phyloP scores from a whole-genome alignment of 2,797 vertebrate genomes.

The Coluber constrictor region DNA sequence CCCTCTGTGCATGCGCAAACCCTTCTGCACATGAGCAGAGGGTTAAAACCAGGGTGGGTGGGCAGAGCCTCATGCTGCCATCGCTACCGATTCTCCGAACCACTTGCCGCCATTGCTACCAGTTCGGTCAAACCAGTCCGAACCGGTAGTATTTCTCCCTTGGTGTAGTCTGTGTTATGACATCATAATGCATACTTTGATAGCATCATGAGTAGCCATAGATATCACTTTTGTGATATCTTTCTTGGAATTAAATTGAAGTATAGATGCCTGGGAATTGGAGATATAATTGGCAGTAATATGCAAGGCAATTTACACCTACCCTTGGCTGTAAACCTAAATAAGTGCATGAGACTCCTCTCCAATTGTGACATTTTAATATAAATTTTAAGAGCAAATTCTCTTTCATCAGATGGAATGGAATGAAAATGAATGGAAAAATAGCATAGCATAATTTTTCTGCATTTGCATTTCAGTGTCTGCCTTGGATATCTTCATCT shows the following conservation, averaged over 20 bases:
- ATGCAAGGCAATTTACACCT: neutral
- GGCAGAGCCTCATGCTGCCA: too few species aligned
- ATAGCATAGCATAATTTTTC: neutral
- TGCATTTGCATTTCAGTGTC: neutral
- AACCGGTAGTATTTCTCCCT: too few species aligned
- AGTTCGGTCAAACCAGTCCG: too few species aligned
- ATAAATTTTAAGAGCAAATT: neutral
- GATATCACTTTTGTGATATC: neutral
- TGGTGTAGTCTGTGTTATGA: neutral
- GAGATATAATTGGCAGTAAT: neutral
- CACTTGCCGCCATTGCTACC: too few species aligned
- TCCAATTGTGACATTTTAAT: neutral
- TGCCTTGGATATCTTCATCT: neutral
- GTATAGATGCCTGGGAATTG: neutral
- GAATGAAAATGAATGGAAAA: neutral
- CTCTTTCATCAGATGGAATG: neutral
- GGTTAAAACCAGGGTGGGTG: too few species aligned
- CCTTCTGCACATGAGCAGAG: too few species aligned
- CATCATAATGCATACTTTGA: neutral
- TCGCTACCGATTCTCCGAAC: too few species aligned
- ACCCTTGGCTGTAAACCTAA: neutral
- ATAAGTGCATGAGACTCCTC: neutral
- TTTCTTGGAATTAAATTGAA: neutral
- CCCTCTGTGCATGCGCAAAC: too few species aligned
- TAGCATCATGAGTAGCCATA: neutral